These are phyloP conservation scores for Etheostoma cragini DNA, from an alignment of 2,113 vertebrate species.

Conservation along the genomic window DNA sequence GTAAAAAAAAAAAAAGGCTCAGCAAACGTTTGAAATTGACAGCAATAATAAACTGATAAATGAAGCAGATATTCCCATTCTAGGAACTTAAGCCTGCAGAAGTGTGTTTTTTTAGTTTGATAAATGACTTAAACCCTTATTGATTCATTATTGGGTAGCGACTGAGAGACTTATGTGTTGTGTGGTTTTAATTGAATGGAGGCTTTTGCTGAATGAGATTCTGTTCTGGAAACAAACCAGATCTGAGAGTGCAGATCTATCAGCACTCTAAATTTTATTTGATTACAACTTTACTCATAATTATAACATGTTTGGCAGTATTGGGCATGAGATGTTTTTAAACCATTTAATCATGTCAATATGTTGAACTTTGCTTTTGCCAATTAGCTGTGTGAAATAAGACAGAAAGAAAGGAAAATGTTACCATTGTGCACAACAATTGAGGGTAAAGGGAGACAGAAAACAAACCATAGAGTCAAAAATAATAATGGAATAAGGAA, in stretches of 20 bases:
- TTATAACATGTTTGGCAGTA: background rate
- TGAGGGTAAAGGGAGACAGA: background rate
- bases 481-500: conserved; percentile 20
- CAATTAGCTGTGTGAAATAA: background rate
- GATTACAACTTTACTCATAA: background rate
- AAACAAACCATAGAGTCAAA: background rate
- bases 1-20: background rate
- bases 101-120: background rate
- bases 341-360: conserved; percentile 5
- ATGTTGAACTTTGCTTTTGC: background rate
- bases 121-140: background rate
- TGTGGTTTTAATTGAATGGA: background rate
- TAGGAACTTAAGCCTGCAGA: background rate
- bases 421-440: too few relatives aligned
- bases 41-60: background rate
- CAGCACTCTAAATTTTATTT: background rate
- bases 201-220: background rate
- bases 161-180: background rate
- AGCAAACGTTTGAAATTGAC: background rate
- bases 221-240: background rate
- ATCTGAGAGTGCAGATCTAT: too few relatives aligned
- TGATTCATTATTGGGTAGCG: background rate
- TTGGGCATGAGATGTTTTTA: background rate
- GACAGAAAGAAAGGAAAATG: background rate
- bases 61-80: background rate